phyloP scores from a whole-genome alignment of 2,888 invertebrate genomes.

The Parnassius apollo region DNA sequence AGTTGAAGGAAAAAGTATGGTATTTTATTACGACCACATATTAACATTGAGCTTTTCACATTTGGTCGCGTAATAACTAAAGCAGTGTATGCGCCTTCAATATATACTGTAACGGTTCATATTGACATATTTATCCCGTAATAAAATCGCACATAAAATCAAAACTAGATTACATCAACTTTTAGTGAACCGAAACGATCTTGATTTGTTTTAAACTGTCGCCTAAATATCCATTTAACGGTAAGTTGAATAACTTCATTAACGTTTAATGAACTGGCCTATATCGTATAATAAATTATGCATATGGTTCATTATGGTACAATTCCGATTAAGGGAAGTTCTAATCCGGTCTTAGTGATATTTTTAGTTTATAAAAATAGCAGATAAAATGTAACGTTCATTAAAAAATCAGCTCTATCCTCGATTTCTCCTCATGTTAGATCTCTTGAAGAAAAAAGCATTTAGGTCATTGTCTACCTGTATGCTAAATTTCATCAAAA shows the following conservation, averaged over 20 bases:
- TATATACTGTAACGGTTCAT: constrained; percentile 6
- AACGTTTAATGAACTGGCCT: constrained; percentile 14
- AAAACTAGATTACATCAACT: constrained; percentile 17
- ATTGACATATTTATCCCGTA: constrained; percentile 12
- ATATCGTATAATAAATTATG: background rate
- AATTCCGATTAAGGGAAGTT: too few species aligned
- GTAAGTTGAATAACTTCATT: constrained; percentile 23
- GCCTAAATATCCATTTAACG: constrained; percentile 14
- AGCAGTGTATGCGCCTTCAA: background rate
- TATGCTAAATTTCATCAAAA: too few species aligned
- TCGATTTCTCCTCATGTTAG: too few species aligned
- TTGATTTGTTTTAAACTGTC: constrained; percentile 1
- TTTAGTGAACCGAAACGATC: background rate
- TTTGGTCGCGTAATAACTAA: background rate
- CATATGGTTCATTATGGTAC: too few species aligned
- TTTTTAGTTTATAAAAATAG: too few species aligned
- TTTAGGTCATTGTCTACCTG: too few species aligned
- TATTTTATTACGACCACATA: background rate
- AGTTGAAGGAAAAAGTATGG: background rate
- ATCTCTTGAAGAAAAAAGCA: too few species aligned
- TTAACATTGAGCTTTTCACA: background rate
- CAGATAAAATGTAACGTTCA: too few species aligned
- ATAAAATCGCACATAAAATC: constrained; percentile 15
- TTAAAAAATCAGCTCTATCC: too few species aligned
- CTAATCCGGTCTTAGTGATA: too few species aligned